These are phyloP conservation scores for Erebia ligea DNA, from an alignment of 2,888 invertebrate species.

Conservation along the genomic window DNA sequence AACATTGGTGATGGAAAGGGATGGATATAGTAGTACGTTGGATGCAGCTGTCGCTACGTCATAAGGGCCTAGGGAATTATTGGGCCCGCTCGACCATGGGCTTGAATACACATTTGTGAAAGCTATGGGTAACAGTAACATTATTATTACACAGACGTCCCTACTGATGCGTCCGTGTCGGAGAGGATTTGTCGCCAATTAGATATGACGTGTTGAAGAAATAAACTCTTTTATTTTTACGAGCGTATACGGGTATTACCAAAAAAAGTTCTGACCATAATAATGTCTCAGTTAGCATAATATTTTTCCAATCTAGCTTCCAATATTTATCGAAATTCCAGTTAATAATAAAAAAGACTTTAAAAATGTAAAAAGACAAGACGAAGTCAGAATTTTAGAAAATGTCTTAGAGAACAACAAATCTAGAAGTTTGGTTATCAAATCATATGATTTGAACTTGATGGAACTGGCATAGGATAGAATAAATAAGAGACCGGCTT, in stretches of 20 bases:
- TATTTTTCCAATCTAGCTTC: too few relatives aligned
- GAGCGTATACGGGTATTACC: neutral
- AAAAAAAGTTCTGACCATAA: neutral
- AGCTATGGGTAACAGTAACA: constrained; percentile 42
- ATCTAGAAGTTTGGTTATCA: too few relatives aligned
- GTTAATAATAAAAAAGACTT: too few relatives aligned
- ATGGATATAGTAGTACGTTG: constrained; percentile 65
- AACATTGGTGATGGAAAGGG: constrained; percentile 56
- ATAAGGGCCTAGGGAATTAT: constrained; percentile 66
- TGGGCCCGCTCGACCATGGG: constrained; percentile 71
- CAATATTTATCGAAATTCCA: too few relatives aligned
- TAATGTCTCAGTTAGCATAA: too few relatives aligned
- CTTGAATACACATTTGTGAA: constrained; percentile 56
- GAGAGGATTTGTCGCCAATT: constrained; percentile 23
- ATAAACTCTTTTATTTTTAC: neutral
- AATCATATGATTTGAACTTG: too few relatives aligned
- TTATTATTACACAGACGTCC: constrained; percentile 31
- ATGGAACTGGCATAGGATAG: too few relatives aligned
- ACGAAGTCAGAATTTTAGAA: too few relatives aligned
- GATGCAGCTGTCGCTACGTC: constrained; percentile 80
- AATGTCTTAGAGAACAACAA: too few relatives aligned
- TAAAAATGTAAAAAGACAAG: too few relatives aligned
- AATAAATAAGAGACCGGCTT: too few relatives aligned
- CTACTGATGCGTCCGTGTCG: constrained; percentile 5
- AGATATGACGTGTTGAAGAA: constrained; percentile 1